Percentiles rank a stretch among this genome's conserved stretches.
Conservation (phyloP, 2,797 vertebrate genomes). For the Sylvia borin region DNA sequence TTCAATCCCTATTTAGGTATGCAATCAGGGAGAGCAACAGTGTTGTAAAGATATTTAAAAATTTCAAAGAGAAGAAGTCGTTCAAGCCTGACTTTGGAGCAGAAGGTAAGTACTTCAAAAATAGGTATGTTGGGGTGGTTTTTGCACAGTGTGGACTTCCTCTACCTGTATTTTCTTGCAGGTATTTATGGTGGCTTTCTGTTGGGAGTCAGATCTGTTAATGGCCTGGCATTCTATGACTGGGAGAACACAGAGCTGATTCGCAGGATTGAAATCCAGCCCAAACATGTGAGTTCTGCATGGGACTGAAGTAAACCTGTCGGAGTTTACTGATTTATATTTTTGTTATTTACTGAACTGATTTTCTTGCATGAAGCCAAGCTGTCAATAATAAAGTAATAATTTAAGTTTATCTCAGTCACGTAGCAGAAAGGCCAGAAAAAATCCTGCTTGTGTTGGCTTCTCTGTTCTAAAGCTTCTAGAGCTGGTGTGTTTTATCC, state of each 20-base stretch:
- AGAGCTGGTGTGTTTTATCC: not conserved
- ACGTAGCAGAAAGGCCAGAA: not conserved
- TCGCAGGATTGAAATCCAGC: conserved; percentile 98
- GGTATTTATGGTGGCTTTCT: conserved; percentile 96
- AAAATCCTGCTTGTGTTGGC: not conserved
- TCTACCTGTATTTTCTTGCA: conserved; percentile 55
- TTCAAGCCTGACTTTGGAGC: conserved; percentile 99
- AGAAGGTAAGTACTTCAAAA: conserved; percentile 81
- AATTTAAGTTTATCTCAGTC: not conserved
- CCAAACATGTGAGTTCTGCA: conserved; percentile 87
- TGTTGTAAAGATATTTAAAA: conserved; percentile 97
- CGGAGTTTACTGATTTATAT: not conserved
- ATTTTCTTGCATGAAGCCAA: not conserved
- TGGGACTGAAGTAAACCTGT: not conserved
- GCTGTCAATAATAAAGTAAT: not conserved
- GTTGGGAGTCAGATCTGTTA: conserved; percentile 92
- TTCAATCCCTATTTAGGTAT: conserved; percentile 77
- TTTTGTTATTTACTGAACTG: not conserved
- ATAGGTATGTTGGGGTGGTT: fast-evolving
- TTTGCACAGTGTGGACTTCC: not conserved
- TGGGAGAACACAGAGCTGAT: conserved; percentile 98
- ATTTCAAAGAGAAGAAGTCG: conserved; percentile 98
- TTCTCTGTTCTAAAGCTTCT: not conserved
- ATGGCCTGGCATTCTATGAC: conserved; percentile 96
- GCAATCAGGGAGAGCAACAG: conserved; percentile 97